Conservation (phyloP, 2,113 vertebrate genomes). For the Upupa epops region DNA sequence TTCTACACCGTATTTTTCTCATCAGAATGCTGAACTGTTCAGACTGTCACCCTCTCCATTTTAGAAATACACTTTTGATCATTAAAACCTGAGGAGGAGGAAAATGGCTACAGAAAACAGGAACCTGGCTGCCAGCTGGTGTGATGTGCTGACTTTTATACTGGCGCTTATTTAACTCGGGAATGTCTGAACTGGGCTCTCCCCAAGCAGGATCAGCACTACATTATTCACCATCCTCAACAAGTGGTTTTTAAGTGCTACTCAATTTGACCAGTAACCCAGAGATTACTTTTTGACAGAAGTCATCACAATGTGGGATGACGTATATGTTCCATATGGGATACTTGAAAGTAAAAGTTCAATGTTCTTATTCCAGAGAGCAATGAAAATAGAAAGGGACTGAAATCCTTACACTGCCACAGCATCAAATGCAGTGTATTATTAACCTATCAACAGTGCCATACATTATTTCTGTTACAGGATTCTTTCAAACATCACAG, state of each 20-base stretch:
- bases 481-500: neutral
- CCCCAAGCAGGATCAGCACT: neutral
- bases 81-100: neutral
- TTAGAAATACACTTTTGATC: neutral
- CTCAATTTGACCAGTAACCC: neutral
- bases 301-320: neutral
- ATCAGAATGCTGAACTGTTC: neutral
- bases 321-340: neutral
- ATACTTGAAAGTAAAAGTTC: neutral
- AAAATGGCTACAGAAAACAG: neutral
- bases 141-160: neutral
- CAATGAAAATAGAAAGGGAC: neutral
- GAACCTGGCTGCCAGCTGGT: neutral
- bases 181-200: neutral
- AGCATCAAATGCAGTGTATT: neutral
- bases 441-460: neutral
- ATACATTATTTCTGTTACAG: neutral
- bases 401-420: neutral
- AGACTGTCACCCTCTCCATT: fast-evolving
- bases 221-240: neutral
- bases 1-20: neutral
- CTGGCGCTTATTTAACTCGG: neutral
- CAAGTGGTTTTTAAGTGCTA: neutral
- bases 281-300: neutral
- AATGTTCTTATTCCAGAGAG: neutral